A percentile compares a stretch with the other conserved stretches of the same genome.
Evolutionary conservation across 1,140 invertebrate species (phyloP).

Genomic region (Orussus abietinus): DNA sequence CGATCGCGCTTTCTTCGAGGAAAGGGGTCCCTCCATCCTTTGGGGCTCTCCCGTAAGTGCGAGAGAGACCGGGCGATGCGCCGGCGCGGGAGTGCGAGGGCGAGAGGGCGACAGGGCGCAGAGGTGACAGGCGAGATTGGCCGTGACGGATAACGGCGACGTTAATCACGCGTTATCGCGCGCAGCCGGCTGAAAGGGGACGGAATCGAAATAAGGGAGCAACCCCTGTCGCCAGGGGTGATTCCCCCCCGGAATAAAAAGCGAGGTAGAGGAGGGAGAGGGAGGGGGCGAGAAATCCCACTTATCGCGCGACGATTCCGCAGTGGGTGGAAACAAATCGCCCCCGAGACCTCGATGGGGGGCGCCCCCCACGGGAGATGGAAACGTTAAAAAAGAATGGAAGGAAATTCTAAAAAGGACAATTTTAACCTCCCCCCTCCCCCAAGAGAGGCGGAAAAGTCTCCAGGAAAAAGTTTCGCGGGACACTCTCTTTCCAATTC

Average conservation of each 20-base stretch:
- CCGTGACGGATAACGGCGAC: conserved; percentile 17
- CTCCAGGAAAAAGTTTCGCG: not conserved
- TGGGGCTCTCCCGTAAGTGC: too few species aligned
- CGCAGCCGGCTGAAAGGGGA: conserved; percentile 8
- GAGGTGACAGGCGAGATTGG: not conserved
- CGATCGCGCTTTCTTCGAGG: not conserved
- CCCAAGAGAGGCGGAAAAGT: not conserved
- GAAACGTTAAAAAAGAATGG: not conserved
- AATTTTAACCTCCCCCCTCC: not conserved
- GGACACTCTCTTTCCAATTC: too few species aligned
- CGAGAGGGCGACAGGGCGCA: conserved; percentile 1
- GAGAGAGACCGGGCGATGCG: conserved; percentile 1
- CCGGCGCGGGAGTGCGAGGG: conserved; percentile 10
- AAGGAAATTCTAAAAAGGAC: not conserved
- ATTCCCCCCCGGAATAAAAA: not conserved
- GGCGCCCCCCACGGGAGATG: too few species aligned
- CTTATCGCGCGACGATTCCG: not conserved
- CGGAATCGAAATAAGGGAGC: not conserved
- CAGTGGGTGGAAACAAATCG: not conserved
- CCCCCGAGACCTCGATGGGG: too few species aligned
- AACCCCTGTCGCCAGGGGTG: not conserved
- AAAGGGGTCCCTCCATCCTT: too few species aligned
- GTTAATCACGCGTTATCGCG: conserved; percentile 20
- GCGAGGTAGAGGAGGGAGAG: not conserved
- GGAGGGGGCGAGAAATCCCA: not conserved